A percentile compares a stretch with the other conserved stretches of the same genome.
phyloP scores from a whole-genome alignment of 2,888 invertebrate species.

The Dilophus febrilis region DNA sequence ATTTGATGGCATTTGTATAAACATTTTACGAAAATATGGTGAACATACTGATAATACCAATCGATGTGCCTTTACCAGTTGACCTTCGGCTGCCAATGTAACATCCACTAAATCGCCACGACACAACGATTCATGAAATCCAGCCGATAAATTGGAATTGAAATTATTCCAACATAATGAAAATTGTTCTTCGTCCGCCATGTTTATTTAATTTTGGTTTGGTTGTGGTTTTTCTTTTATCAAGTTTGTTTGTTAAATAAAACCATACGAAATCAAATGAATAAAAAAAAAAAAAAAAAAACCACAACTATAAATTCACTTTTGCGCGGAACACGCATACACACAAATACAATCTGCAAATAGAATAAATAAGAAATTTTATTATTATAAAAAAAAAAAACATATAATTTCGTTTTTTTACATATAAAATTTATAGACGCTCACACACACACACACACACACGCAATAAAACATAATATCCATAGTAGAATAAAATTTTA shows the following conservation, averaged over 20 bases:
- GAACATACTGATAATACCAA: constrained; percentile 55
- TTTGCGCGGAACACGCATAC: no score
- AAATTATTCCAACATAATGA: constrained; percentile 62
- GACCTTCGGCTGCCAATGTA: constrained; percentile 52
- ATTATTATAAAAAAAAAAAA: no score
- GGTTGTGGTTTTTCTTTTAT: no score
- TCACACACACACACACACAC: no score
- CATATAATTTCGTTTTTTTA: no score
- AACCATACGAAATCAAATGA: not conserved
- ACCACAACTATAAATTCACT: not conserved
- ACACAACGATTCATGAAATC: constrained; percentile 52
- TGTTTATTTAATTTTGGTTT: no score
- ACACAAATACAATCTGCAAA: no score
- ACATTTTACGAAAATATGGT: constrained; percentile 56
- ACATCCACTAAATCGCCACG: constrained; percentile 53
- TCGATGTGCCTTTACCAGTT: constrained; percentile 52
- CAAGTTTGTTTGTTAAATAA: not conserved
- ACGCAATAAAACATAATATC: no score
- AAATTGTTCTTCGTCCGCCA: constrained; percentile 57
- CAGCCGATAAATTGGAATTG: constrained; percentile 53
- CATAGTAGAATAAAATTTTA: no score
- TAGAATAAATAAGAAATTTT: no score
- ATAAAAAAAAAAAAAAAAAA: not conserved
- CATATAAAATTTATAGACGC: no score
- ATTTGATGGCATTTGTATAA: constrained; percentile 47